Evolutionary conservation across 1,140 invertebrate species (phyloP), one percentile per base, ranked within the genome.

Genomic region (Drosophila mayri): DNA sequence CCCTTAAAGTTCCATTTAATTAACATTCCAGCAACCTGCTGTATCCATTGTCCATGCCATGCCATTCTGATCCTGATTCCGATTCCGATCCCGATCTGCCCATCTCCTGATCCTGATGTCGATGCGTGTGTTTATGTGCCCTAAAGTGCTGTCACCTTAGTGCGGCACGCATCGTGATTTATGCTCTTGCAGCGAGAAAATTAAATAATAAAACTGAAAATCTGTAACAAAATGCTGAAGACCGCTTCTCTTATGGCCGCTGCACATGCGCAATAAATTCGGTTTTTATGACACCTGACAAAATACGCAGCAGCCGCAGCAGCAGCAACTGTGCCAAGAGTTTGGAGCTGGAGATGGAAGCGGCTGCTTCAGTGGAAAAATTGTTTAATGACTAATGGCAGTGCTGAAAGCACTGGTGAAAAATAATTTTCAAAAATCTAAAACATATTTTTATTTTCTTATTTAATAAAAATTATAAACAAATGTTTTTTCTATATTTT

Each of bases 251-350:
- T 65, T 67, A 76, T 74, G 63, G 80, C 64, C 72, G 84, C 71
- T 83, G 90, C 83, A 88, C 90, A 92, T 92, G 90, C 82, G 90
- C 86, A 87, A 92, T 92, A 92, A 92, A 92, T 92, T 92, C 73
- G 77, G 64, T 80, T 91, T 92, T 92, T 92, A 92, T 92, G 90
- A 90, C 90, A 92, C 90, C 90, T 92, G 90, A 92, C 90, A 92
- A 92, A 92, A 92, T 92, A 92, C 83, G 81, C 86, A 88, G 84
- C 81, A 84, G 73, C 68, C 16, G 40, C 44, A 0, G 70, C 62
- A 63, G 66, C 64, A 64, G 70, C 54, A 74, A 58, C 44, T 59
- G 62, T 22, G 16, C 16, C 58, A 62, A 25, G 44, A 57, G 76
- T 52, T 73, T 73, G 49, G 32, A 62, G 43, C 28, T 49, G 44